Conservation (phyloP, 1,140 invertebrate species). For the Aphis craccivora region DNA sequence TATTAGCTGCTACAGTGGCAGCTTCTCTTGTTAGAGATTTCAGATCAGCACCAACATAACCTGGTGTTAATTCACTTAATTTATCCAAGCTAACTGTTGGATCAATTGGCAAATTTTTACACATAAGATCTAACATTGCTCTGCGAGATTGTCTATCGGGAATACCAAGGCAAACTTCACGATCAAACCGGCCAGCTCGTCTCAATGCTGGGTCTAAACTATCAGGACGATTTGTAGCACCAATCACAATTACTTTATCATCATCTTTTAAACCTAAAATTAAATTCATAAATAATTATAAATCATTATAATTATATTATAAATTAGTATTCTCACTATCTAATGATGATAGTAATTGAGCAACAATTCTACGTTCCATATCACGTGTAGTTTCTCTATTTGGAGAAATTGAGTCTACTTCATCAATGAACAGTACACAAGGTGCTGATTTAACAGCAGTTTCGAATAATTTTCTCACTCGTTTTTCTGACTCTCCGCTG, state of each 20-base stretch:
- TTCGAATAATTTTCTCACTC: slow-evolving; percentile 90
- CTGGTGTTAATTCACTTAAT: slow-evolving; percentile 87
- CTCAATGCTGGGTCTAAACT: slow-evolving; percentile 90
- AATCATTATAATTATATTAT: background rate
- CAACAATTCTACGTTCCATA: slow-evolving; percentile 94
- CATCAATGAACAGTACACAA: slow-evolving; percentile 92
- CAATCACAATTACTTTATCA: slow-evolving; percentile 83
- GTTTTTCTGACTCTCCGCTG: slow-evolving; percentile 93
- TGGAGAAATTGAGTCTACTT: slow-evolving; percentile 89
- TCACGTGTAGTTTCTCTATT: slow-evolving; percentile 88
- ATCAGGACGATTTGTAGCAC: slow-evolving; percentile 94
- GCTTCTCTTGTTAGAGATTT: slow-evolving; percentile 86
- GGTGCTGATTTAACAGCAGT: slow-evolving; percentile 78
- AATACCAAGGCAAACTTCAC: slow-evolving; percentile 92
- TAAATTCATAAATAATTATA: slow-evolving; percentile 33
- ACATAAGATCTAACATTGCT: slow-evolving; percentile 79
- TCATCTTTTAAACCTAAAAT: slow-evolving; percentile 69
- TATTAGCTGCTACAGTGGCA: slow-evolving; percentile 80
- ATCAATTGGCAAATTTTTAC: slow-evolving; percentile 72
- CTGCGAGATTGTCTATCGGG: slow-evolving; percentile 83
- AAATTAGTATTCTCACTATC: slow-evolving; percentile 71
- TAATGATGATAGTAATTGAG: slow-evolving; percentile 87
- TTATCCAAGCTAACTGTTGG: slow-evolving; percentile 74
- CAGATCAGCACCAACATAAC: slow-evolving; percentile 97
- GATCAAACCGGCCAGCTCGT: slow-evolving; percentile 89